Conservation (phyloP, 2,797 vertebrate genomes). For the Macropodus opercularis region DNA sequence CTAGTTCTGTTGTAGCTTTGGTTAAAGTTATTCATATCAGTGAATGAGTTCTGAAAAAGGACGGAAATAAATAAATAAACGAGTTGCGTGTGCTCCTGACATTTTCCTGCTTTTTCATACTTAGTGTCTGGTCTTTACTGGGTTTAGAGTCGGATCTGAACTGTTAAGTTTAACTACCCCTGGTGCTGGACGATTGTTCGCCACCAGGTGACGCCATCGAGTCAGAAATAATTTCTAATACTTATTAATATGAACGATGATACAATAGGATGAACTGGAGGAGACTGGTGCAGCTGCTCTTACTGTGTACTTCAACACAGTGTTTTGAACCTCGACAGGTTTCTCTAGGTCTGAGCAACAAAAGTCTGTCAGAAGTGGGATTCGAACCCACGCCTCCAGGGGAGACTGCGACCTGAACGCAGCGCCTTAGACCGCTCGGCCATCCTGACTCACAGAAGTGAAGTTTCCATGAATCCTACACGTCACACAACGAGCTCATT, state of each 20-base stretch:
- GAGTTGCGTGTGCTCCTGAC: too few relatives aligned
- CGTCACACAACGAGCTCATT: too few relatives aligned
- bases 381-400: slow-evolving; percentile 57
- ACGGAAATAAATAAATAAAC: too few relatives aligned
- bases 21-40: slow-evolving; percentile 10
- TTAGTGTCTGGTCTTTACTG: neutral
- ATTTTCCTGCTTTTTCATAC: neutral
- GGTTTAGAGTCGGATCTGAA: neutral
- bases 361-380: slow-evolving; percentile 48
- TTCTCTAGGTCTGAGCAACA: neutral
- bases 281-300: too few relatives aligned
- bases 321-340: too few relatives aligned
- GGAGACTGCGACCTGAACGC: slow-evolving; percentile 62
- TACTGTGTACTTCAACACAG: too few relatives aligned
- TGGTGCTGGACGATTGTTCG: neutral
- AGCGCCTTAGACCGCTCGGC: slow-evolving; percentile 42
- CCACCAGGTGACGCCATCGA: slow-evolving; percentile 14
- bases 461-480: too few relatives aligned
- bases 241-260: too few relatives aligned
- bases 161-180: neutral
- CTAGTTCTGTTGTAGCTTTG: neutral
- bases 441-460: slow-evolving; percentile 22
- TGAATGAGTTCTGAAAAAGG: too few relatives aligned
- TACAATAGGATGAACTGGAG: too few relatives aligned
- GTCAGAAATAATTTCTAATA: neutral